Conservation (phyloP, 2,113 vertebrate genomes). For the Eulacestoma nigropectus region DNA sequence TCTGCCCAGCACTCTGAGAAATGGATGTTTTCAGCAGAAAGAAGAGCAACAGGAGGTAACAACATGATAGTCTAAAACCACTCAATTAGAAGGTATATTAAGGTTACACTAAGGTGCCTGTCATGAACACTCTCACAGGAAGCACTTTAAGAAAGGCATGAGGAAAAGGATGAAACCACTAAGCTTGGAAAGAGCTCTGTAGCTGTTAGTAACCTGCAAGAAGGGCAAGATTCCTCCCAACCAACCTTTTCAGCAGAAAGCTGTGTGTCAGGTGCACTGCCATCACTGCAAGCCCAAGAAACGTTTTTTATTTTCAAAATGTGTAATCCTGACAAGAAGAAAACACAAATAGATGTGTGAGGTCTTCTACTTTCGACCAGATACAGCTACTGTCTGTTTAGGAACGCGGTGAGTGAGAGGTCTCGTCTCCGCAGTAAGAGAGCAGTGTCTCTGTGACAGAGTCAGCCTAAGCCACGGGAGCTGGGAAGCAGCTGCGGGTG, state of each 20-base stretch:
- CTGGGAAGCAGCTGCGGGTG: not conserved
- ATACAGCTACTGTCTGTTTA: not conserved
- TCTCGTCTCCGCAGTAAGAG: not conserved
- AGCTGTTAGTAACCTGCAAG: not conserved
- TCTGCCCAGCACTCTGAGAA: not conserved
- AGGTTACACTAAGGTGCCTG: not conserved
- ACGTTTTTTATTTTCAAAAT: not conserved
- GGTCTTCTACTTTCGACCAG: not conserved
- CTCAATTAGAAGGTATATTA: not conserved
- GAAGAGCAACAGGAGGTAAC: not conserved
- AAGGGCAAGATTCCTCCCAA: not conserved
- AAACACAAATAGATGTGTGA: not conserved
- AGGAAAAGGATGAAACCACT: not conserved
- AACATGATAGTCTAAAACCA: not conserved
- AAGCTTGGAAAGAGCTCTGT: not conserved
- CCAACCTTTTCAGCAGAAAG: not conserved
- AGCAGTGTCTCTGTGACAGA: not conserved
- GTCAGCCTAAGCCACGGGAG: not conserved
- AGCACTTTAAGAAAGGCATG: not conserved
- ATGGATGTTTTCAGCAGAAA: not conserved
- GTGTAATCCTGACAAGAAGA: not conserved
- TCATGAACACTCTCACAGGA: not conserved
- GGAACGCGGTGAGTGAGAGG: not conserved
- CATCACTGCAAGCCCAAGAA: not conserved
- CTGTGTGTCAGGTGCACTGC: fast-evolving